These are phyloP conservation scores for Cyaniris semiargus DNA, from an alignment of 2,888 invertebrate genomes.

Conservation along the genomic window DNA sequence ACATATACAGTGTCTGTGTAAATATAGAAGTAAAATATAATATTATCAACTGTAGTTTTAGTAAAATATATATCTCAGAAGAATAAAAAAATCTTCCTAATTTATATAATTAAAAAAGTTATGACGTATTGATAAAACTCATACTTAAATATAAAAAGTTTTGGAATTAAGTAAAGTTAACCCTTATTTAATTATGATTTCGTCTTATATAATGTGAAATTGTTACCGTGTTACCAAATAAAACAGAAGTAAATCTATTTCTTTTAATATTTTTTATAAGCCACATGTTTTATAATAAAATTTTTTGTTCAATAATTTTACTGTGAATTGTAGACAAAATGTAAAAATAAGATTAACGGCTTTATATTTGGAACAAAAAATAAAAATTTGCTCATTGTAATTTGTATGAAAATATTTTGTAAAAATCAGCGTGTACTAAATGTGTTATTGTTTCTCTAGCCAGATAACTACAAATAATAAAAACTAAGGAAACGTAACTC, in stretches of 20 bases:
- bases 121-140: not conserved
- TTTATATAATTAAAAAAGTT: not conserved
- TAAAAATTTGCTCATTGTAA: constrained; percentile 26
- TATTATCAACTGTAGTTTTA: not conserved
- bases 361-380: constrained; percentile 19
- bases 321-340: not conserved
- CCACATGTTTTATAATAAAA: not conserved
- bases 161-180: not conserved
- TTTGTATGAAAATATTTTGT: constrained; percentile 22
- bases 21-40: constrained; percentile 11
- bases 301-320: not conserved
- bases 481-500: too few relatives aligned
- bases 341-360: constrained; percentile 17
- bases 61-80: constrained; percentile 2
- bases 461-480: not conserved
- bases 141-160: not conserved
- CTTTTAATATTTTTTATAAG: not conserved
- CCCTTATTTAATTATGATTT: not conserved
- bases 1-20: not conserved
- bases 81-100: not conserved
- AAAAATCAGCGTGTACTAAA: not conserved
- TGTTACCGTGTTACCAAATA: not conserved
- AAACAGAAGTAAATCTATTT: not conserved
- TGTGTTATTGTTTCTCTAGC: constrained; percentile 15
- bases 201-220: not conserved